These are phyloP conservation scores for Daboia siamensis DNA, from an alignment of 2,113 vertebrate species.

Conservation along the genomic window DNA sequence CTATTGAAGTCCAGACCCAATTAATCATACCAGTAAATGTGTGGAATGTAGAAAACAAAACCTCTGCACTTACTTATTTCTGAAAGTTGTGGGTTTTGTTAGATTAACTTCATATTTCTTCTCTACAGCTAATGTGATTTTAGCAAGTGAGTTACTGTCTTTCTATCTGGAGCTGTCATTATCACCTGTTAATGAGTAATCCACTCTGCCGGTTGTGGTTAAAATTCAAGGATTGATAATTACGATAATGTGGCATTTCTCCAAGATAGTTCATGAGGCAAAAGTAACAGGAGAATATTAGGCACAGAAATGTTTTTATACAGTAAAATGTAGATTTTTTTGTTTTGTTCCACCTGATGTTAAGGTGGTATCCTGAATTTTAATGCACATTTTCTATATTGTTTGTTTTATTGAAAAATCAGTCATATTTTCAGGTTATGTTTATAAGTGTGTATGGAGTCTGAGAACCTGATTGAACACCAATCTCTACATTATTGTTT, in stretches of 20 bases:
- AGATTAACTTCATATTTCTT: not conserved
- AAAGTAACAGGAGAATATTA: not conserved
- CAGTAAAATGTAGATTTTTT: not conserved
- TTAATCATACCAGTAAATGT: not conserved
- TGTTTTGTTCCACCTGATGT: not conserved
- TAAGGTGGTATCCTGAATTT: not conserved
- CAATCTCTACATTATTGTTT: not conserved
- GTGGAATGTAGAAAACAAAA: not conserved
- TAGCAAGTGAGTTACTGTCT: not conserved
- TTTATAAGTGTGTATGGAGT: not conserved
- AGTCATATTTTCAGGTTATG: not conserved
- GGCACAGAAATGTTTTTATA: not conserved
- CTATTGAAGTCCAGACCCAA: not conserved
- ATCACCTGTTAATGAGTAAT: constrained; percentile 2
- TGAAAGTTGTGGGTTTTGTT: not conserved
- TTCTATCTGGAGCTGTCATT: constrained; percentile 5
- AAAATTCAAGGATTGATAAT: not conserved
- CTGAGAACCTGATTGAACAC: not conserved
- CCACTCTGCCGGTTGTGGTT: not conserved
- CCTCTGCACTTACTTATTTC: not conserved
- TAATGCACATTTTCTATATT: not conserved
- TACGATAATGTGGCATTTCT: not conserved
- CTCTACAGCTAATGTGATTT: not conserved
- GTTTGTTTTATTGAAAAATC: not conserved
- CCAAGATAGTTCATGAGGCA: not conserved